Evolutionary conservation across 2,888 invertebrate genomes (phyloP).

Genomic region (Habrosyne pyritoides): DNA sequence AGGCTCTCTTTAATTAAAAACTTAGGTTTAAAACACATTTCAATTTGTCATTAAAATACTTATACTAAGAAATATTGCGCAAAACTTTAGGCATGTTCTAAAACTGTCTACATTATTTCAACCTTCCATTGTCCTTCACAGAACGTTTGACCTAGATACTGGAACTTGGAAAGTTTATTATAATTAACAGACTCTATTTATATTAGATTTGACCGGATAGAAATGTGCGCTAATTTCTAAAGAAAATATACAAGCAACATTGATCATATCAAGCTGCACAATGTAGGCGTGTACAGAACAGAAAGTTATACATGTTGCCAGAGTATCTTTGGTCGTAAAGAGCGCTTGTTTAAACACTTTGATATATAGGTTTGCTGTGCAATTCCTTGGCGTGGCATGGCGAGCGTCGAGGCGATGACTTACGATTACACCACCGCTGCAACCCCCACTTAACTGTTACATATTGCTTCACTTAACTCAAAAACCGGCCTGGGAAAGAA

Average conservation of each 20-base stretch:
- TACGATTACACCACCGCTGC: constrained; percentile 56
- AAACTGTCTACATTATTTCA: constrained; percentile 15
- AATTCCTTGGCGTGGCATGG: constrained; percentile 43
- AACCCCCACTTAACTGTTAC: constrained; percentile 70
- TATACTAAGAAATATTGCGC: constrained; percentile 15
- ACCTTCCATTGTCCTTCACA: constrained; percentile 22
- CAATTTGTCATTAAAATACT: constrained; percentile 18
- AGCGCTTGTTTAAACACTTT: constrained; percentile 56
- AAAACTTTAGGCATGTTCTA: constrained; percentile 7
- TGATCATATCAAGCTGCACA: constrained; percentile 23
- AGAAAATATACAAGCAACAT: constrained; percentile 19
- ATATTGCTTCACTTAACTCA: constrained; percentile 72
- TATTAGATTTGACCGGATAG: too few relatives aligned
- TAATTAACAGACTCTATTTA: neutral
- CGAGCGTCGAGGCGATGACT: constrained; percentile 61
- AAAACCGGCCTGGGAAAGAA: constrained; percentile 61
- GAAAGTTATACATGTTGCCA: constrained; percentile 15
- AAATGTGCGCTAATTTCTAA: too few relatives aligned
- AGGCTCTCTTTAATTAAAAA: too few relatives aligned
- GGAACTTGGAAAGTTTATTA: constrained; percentile 34
- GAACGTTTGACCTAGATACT: constrained; percentile 30
- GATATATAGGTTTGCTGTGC: constrained; percentile 54
- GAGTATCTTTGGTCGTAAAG: constrained; percentile 35
- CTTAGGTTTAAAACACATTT: constrained; percentile 17
- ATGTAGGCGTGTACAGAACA: constrained; percentile 3